Conservation (phyloP, 2,113 vertebrate species). For the Macaca nemestrina region DNA sequence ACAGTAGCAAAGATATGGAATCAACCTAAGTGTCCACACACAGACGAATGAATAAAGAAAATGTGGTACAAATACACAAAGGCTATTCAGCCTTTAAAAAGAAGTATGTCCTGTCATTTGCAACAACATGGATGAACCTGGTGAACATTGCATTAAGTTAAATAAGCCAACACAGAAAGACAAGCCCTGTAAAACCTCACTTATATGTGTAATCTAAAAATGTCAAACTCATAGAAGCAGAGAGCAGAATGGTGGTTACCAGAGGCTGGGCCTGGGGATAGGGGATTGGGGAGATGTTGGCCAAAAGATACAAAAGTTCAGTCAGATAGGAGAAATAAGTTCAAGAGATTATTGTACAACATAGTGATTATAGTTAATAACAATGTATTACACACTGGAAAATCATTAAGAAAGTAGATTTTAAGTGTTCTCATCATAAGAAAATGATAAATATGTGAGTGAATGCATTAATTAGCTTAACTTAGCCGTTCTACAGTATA, state of each 20-base stretch:
- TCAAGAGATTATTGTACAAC: background rate
- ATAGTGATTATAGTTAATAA: background rate
- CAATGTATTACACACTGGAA: background rate
- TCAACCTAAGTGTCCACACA: background rate
- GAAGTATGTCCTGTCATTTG: background rate
- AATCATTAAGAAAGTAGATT: background rate
- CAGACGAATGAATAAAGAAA: background rate
- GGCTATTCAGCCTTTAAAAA: background rate
- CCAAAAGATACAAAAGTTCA: background rate
- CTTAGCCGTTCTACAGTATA: background rate
- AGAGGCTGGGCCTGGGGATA: background rate
- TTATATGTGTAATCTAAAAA: background rate
- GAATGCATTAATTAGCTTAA: background rate
- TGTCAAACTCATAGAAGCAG: background rate
- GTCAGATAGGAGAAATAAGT: background rate
- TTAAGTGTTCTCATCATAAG: background rate
- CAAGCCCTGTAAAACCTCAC: background rate
- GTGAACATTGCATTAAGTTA: background rate
- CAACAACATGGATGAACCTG: background rate
- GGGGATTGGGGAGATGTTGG: background rate
- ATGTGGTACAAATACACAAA: background rate
- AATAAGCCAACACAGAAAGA: background rate
- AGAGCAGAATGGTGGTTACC: background rate
- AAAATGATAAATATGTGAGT: background rate
- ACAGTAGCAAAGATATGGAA: background rate